Percentiles rank a stretch among this genome's conserved stretches.
These are phyloP conservation scores for Lasioglossum leucozonium DNA, from an alignment of 2,888 invertebrate species.

Conservation along the genomic window DNA sequence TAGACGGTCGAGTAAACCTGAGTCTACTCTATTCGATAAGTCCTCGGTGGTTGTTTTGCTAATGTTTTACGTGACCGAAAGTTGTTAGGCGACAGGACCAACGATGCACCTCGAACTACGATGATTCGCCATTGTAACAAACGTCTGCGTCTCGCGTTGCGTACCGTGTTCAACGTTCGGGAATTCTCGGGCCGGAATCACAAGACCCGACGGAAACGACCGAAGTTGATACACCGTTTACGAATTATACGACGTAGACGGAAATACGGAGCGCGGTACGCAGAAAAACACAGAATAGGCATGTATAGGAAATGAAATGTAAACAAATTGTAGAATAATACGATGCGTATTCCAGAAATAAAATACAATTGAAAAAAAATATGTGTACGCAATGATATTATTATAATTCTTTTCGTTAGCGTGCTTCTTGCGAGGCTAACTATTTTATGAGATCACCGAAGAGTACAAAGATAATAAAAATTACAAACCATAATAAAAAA, in stretches of 20 bases:
- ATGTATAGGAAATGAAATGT: conserved; percentile 6
- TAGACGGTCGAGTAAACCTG: not conserved
- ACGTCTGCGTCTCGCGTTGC: conserved; percentile 5
- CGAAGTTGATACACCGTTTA: conserved; percentile 28
- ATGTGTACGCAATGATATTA: not conserved
- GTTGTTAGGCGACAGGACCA: conserved; percentile 10
- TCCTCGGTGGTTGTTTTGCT: not conserved
- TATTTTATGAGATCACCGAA: conserved; percentile 8
- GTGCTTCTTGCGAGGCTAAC: not conserved
- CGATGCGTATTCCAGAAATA: not conserved
- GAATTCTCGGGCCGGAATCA: not conserved
- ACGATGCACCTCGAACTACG: conserved; percentile 29
- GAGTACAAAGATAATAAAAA: conserved; percentile 18
- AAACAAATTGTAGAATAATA: conserved; percentile 1
- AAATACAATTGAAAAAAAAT: not conserved
- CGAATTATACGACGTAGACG: not conserved
- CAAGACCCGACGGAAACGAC: conserved; percentile 36
- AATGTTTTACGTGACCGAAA: conserved; percentile 18
- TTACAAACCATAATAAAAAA: conserved; percentile 14
- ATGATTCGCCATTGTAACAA: conserved; percentile 48
- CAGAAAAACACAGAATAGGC: not conserved
- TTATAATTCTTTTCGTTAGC: not conserved
- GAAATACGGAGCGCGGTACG: not conserved
- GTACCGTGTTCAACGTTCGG: not conserved
- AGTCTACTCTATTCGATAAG: not conserved